Base-by-base conservation (phyloP, 2,888 invertebrate genomes). In the Oscheius sp. region DNA sequence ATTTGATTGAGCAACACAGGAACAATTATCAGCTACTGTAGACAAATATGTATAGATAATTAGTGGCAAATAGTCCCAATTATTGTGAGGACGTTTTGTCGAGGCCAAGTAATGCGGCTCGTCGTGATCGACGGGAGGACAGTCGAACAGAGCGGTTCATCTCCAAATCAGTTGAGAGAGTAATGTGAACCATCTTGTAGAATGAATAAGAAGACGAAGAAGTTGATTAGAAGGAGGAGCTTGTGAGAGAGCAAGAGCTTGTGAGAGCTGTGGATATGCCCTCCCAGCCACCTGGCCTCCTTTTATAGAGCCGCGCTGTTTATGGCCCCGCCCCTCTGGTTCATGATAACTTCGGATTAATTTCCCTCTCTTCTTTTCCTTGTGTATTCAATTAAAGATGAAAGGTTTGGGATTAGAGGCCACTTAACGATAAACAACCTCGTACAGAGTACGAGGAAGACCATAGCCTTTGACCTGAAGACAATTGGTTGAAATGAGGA, bases 291-390 rank as follows among this genome's bases (percentile, higher is more conserved):
- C 35, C 35, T 35, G 35, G 35, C 9, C 35, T 9, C 6, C 49
- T 49, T 49, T 7, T 49, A 49, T 49, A 49, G n/a, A 49, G n/a
- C 16, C 49, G 18, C n/a, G 18, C 3, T 49, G 49, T 49, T 49
- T 49, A 49, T 49, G 49, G 49, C 49, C 18, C 49, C 49, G 49
- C 49, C 49, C 49, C 49, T 49, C 35, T 49, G 49, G 18, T 49
- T 49, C 49, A 49, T 49, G 49, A 18, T 49, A 49, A 18, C 49
- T 35, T 35, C 35, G 35, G 35, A 35, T 35, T 35, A 49, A 18
- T 18, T 49, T 49, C 18, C 49, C 49, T 16, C 49, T 16, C 16
- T 49, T 49, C 18, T 49, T 49, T 49, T 49, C 18, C 49, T 16
- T 49, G 49, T 49, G 49, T 7, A 13, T 49, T 13, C 49, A 49